Evolutionary conservation across 2,113 vertebrate genomes (phyloP).

Genomic region (Pituophis catenifer): DNA sequence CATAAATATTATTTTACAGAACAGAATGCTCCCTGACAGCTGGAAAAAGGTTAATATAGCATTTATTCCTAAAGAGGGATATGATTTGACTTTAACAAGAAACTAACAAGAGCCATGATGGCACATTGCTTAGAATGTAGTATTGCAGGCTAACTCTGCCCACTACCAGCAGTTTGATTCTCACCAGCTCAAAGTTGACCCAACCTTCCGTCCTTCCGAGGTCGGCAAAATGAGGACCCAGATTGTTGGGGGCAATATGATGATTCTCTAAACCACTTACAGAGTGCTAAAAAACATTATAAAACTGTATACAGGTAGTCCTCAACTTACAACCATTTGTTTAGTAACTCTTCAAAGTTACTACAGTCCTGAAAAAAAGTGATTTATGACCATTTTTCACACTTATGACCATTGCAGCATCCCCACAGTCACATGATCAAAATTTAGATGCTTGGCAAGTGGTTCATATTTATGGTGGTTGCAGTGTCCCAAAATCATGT

Average conservation of each 20-base stretch:
- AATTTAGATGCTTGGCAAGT: too few species aligned
- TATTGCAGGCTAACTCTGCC: background rate
- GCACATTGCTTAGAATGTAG: background rate
- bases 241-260: background rate
- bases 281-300: background rate
- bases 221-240: background rate
- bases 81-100: background rate
- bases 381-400: too few species aligned
- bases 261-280: background rate
- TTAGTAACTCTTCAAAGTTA: too few species aligned
- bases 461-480: too few species aligned
- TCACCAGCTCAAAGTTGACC: background rate
- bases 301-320: background rate
- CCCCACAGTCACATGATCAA: too few species aligned
- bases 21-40: background rate
- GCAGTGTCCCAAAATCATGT: too few species aligned
- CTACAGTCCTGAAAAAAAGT: too few species aligned
- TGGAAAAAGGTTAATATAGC: background rate
- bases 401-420: too few species aligned
- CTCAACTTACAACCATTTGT: too few species aligned
- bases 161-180: background rate
- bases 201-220: background rate
- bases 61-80: background rate
- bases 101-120: background rate
- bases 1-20: background rate